Percentiles rank a stretch among this genome's conserved stretches.
Conservation (phyloP, 2,888 invertebrate genomes). For the Leptura quadrifasciata region DNA sequence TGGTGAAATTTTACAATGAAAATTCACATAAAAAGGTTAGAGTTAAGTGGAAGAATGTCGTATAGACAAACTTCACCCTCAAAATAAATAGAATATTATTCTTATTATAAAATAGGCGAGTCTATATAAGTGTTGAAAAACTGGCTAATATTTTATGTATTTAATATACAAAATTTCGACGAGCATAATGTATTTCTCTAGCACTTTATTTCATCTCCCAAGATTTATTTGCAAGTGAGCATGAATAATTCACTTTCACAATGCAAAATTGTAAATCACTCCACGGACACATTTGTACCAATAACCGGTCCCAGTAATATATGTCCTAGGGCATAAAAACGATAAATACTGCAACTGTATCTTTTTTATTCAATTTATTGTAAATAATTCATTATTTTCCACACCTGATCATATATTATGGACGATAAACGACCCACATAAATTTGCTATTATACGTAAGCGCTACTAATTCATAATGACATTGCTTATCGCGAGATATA, state of each 20-base stretch:
- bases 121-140: too few species aligned
- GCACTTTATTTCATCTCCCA: too few species aligned
- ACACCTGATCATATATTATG: slow-evolving; percentile 1
- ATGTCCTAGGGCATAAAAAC: slow-evolving; percentile 2
- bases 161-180: too few species aligned
- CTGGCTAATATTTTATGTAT: too few species aligned
- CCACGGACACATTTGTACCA: slow-evolving; percentile 22
- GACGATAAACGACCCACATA: slow-evolving; percentile 22
- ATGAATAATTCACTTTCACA: background rate
- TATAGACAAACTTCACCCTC: too few species aligned
- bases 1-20: too few species aligned
- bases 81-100: too few species aligned
- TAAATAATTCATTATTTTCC: slow-evolving; percentile 12
- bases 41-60: too few species aligned
- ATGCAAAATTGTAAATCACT: slow-evolving; percentile 18
- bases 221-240: background rate
- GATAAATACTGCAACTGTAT: slow-evolving; percentile 23
- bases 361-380: slow-evolving; percentile 25
- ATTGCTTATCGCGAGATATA: slow-evolving; percentile 38
- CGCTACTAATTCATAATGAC: slow-evolving; percentile 38
- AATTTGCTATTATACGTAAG: slow-evolving; percentile 37
- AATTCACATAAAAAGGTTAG: too few species aligned
- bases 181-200: too few species aligned
- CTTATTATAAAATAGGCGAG: too few species aligned
- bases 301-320: slow-evolving; percentile 1